Percentiles rank a stretch among this genome's conserved stretches.
Evolutionary conservation across 2,888 invertebrate genomes (phyloP).

Genomic region (Heteropelma amictum): DNA sequence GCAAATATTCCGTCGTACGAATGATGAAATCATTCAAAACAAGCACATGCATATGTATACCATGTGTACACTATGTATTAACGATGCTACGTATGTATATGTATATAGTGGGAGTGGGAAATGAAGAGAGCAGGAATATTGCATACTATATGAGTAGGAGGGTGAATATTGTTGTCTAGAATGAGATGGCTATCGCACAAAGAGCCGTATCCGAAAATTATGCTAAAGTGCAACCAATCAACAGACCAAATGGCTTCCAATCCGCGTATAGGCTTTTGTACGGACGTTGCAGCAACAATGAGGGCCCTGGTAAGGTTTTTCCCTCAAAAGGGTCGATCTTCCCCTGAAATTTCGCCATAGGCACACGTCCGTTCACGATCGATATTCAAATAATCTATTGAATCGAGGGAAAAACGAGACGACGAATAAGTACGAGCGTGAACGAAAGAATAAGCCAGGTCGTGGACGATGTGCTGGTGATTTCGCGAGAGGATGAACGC

Average conservation of each 20-base stretch:
- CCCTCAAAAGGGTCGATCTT: constrained; percentile 32
- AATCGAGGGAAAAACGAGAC: constrained; percentile 28
- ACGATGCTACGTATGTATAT: not conserved
- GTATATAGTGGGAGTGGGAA: not conserved
- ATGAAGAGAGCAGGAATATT: not conserved
- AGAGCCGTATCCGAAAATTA: constrained; percentile 17
- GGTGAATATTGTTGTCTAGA: constrained; percentile 11
- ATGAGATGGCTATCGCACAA: constrained; percentile 24
- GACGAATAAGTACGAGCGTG: constrained; percentile 23
- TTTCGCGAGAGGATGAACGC: constrained; percentile 72
- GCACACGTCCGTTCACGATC: constrained; percentile 30
- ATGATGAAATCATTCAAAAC: no score
- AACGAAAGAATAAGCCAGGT: constrained; percentile 8
- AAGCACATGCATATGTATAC: no score
- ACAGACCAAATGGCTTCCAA: constrained; percentile 55
- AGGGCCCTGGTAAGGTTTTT: constrained; percentile 2
- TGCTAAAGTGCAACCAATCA: constrained; percentile 61
- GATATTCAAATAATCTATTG: constrained; percentile 74
- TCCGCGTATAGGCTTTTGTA: not conserved
- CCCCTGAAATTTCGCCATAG: constrained; percentile 17
- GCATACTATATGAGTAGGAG: not conserved
- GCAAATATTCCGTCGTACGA: no score
- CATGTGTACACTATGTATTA: no score
- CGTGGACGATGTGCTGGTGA: constrained; percentile 54
- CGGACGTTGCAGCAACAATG: not conserved